Base-by-base conservation (phyloP, 2,113 vertebrate species). In the Siniperca knerii region DNA sequence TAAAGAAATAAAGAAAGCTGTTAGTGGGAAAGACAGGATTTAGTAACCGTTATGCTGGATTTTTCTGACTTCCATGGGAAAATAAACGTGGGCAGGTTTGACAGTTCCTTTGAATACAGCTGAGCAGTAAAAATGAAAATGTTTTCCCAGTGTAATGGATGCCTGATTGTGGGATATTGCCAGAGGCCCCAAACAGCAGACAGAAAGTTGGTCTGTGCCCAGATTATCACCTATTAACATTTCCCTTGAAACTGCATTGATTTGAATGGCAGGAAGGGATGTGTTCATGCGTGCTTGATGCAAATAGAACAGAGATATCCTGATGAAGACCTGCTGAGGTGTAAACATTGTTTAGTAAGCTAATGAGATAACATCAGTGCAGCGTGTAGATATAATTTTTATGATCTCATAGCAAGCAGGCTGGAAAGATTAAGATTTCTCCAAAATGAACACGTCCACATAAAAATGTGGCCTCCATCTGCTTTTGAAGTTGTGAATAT, bases 51-150 rank as follows among this genome's bases (percentile, higher is more conserved):
- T 79, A 69, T 15, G 42, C 77, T 65, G 82, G 90, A 90, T 90
- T 84, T 79, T 13, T 21, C 55, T 0, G n/a, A 67, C 33, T 93
- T 86, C 86, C 87, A 35, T 90, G 92, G 88, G 89, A 92, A 92
- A 91, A 82, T 70, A 65, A 82, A 74, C 55, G 69, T 79, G 81
- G 84, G 89, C 6, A 0, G 72, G 72, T 29, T 35, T 58, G 23
- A 15, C 71, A 58, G 29, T 72, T 52, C 5, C 35, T 65, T 0
- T 74, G 21, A 55, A 62, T 23, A 5, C 52, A 61, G 42, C 35
- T 37, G 60, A 70, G n/a, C 42, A 25, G 18, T 18, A 4, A 44
- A 78, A 57, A 66, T 40, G 2, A 68, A 70, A 60, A 16, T 55
- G 33, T 60, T 40, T 66, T 54, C 57, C 11, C 20, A 68, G n/a